Evolutionary conservation across 2,888 invertebrate genomes (phyloP), one percentile per base, ranked within the genome.

Genomic region (Syritta pipiens): DNA sequence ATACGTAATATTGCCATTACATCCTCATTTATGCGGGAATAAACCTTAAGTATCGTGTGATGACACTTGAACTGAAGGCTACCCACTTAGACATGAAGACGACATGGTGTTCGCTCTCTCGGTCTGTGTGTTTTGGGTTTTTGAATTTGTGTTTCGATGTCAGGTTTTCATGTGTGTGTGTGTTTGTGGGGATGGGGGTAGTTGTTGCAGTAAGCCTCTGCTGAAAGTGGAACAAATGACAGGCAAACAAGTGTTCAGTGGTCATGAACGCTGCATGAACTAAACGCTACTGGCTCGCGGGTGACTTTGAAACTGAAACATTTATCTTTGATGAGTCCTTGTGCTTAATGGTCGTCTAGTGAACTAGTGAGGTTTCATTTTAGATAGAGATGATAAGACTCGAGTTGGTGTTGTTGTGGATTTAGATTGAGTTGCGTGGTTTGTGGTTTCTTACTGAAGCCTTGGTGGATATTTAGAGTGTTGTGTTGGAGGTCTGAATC

Each of bases 21-120:
- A 76, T 76, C 44, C 69, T 69, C 57, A 76, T 76, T 69, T 76
- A 63, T 76, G 68, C 48, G 62, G 40, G 55, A 74, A 60, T 51
- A 74, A 59, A 68, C 75, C 55, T 24, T 57, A 68, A 68, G 75
- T 62, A 57, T 65, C 63, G 14, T 76, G 49, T 63, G 69, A 63
- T 76, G 76, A 69, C 59, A 76, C 69, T 69, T 69, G 48, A 76
- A 69, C 76, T 53, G 69, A 69, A 62, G 75, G 75, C 68, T 68
- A 55, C 68, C n/a, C 62, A 75, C 68, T 75, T 62, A 48, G 37
- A 62, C 55, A 55, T 37, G 40, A 67, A 48, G 60, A 48, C 28
- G 40, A 51, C 67, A 60, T 55, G 51, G 32, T 60, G 68, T 32
- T 55, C 30, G 35, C 14, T 7, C 14, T 74, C 26, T 55, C 30